Evolutionary conservation across 2,888 invertebrate genomes (phyloP), one percentile per base, ranked within the genome.

Genomic region (Dascillus cervinus): DNA sequence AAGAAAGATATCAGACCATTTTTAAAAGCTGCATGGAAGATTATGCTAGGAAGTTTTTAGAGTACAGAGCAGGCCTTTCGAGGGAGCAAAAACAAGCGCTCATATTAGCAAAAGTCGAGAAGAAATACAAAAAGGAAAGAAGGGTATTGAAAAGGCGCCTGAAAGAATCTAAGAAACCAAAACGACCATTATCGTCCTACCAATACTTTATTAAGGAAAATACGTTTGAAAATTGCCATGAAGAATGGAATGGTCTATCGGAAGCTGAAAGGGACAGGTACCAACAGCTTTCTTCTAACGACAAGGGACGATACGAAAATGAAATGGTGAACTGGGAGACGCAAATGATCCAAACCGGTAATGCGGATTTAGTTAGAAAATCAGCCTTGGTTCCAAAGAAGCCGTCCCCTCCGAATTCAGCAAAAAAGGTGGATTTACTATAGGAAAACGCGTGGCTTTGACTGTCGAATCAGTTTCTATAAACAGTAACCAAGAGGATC

Each of bases 281-380:
- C 52, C 52, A 69, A 9, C 62, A 65, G 23, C 65, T 72, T 44
- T 69, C 72, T 2, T 62, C 66, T 29, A 66, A 70, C 34, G 70
- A 74, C 4, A 69, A 73, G 61, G 64, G 64, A 25, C 66, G 70
- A 33, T 84, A 82, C 56, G 72, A 71, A 46, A 69, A 71, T 56
- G 74, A 78, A 5, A 52, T 85, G 46, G 58, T 69, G 24, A 63
- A 67, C 10, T 86, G 86, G 85, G 83, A 85, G 64, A 56, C 73
- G 23, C 75, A 79, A 62, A 86, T 86, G 85, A 64, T 83, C 9
- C 65, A 73, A 17, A 62, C 74, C 11, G 84, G 83, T 3, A 71
- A 82, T 28, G 53, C 67, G 13, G 80, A 82, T 51, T 62, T 83
- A 10, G 71, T 84, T 3, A 71, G 78, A 26, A 6, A 4, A 4